A percentile compares a stretch with the other conserved stretches of the same genome.
Evolutionary conservation across 1,140 invertebrate species (phyloP).

Genomic region (Gryllus bimaculatus): DNA sequence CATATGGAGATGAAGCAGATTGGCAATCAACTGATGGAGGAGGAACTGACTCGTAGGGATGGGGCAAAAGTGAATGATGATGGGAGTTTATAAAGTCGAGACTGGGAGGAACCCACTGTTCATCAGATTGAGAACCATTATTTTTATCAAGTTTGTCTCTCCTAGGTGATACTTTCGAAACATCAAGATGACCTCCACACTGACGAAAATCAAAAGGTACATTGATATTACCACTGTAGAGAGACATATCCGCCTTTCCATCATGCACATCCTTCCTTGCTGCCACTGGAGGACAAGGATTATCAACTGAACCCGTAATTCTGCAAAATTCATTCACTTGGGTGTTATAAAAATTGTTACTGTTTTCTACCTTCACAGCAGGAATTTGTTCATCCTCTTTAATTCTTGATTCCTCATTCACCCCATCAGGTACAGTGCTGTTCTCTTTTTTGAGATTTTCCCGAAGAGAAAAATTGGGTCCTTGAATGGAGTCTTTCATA

Average conservation of each 20-base stretch:
- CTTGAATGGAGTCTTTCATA: too few species aligned
- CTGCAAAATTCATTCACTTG: neutral
- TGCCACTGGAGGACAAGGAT: neutral
- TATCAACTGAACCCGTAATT: neutral
- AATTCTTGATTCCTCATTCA: neutral
- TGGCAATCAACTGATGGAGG: conserved; percentile 43
- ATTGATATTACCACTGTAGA: conserved; percentile 7
- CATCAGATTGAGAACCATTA: conserved; percentile 44
- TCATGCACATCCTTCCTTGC: neutral
- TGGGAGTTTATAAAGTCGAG: conserved; percentile 34
- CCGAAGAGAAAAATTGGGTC: too few species aligned
- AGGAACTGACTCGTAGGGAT: conserved; percentile 16
- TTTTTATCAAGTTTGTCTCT: conserved; percentile 37
- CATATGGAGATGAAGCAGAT: conserved; percentile 53
- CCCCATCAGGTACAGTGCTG: neutral
- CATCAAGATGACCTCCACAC: conserved; percentile 23
- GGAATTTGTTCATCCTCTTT: neutral
- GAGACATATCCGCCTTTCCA: neutral
- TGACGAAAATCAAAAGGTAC: conserved; percentile 23
- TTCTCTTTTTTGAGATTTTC: too few species aligned
- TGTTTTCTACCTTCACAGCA: neutral
- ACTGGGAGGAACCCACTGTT: conserved; percentile 54
- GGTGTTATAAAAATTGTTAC: neutral
- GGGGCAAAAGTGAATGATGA: neutral
- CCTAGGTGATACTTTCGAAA: conserved; percentile 30